These are phyloP conservation scores for Acipenser transmontanus DNA, from an alignment of 2,797 vertebrate genomes.

Conservation along the genomic window DNA sequence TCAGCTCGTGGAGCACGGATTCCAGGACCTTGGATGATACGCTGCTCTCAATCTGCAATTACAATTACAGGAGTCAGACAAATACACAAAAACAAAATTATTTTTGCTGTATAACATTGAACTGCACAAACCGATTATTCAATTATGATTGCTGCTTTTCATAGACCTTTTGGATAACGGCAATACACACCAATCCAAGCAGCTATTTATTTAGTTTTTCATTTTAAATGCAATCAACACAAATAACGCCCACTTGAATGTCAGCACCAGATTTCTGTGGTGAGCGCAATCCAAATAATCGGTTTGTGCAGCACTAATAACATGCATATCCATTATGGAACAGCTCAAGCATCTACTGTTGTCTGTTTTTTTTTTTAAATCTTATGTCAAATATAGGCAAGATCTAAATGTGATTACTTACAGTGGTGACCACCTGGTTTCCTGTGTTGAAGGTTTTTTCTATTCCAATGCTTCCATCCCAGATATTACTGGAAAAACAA, in stretches of 20 bases:
- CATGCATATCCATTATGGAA: not conserved
- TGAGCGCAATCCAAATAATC: not conserved
- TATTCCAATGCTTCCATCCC: conserved; percentile 87
- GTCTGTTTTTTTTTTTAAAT: not conserved
- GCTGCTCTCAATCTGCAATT: conserved; percentile 78
- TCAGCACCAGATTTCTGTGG: no score
- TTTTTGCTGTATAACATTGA: no score
- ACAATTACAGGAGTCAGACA: no score
- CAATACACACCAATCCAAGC: no score
- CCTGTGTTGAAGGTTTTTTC: conserved; percentile 79
- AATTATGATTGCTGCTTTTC: no score
- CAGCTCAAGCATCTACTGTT: no score
- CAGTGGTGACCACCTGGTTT: conserved; percentile 73
- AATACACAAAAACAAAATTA: no score
- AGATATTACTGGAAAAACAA: conserved; percentile 79
- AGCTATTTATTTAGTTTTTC: no score
- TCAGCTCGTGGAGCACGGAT: conserved; percentile 73
- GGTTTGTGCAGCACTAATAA: not conserved
- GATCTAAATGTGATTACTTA: conserved; percentile 49
- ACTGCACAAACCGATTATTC: no score
- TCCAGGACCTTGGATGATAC: conserved; percentile 70
- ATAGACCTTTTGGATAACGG: no score
- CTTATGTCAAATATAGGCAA: not conserved
- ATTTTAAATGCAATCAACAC: no score
- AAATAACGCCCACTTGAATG: no score